Percentiles rank a stretch among this genome's conserved stretches.
phyloP scores from a whole-genome alignment of 2,113 vertebrate species.

The Mormyrus iriodes region DNA sequence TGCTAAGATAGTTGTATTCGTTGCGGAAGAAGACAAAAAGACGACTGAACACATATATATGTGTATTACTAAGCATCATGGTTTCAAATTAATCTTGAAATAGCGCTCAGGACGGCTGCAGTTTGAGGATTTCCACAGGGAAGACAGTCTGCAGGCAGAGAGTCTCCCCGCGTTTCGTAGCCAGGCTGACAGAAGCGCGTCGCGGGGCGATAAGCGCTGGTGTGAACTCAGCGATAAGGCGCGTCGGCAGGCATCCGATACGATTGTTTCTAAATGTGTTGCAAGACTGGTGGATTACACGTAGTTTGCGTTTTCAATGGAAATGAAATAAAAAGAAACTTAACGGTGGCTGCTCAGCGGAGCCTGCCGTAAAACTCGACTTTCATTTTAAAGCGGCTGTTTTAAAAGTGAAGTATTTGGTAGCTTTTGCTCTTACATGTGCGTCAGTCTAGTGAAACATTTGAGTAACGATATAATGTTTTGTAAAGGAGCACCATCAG shows the following conservation, averaged over 20 bases:
- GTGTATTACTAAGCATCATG: not conserved
- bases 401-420: not conserved
- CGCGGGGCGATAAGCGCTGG: not conserved
- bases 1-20: constrained; percentile 5
- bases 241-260: not conserved
- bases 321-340: not conserved
- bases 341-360: not conserved
- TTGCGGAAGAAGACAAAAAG: constrained; percentile 19
- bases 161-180: constrained; percentile 14
- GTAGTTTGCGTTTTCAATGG: constrained; percentile 4
- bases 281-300: constrained; percentile 17
- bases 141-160: not conserved
- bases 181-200: constrained; percentile 9
- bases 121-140: not conserved
- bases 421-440: not conserved
- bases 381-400: not conserved
- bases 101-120: not conserved
- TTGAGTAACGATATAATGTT: not conserved
- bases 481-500: constrained; percentile 30
- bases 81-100: not conserved
- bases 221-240: constrained; percentile 13
- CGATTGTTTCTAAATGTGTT: not conserved
- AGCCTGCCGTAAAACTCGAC: not conserved
- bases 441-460: not conserved
- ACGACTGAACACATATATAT: not conserved